Evolutionary conservation across 2,797 vertebrate genomes (phyloP).

Genomic region (Trichosurus vulpecula): DNA sequence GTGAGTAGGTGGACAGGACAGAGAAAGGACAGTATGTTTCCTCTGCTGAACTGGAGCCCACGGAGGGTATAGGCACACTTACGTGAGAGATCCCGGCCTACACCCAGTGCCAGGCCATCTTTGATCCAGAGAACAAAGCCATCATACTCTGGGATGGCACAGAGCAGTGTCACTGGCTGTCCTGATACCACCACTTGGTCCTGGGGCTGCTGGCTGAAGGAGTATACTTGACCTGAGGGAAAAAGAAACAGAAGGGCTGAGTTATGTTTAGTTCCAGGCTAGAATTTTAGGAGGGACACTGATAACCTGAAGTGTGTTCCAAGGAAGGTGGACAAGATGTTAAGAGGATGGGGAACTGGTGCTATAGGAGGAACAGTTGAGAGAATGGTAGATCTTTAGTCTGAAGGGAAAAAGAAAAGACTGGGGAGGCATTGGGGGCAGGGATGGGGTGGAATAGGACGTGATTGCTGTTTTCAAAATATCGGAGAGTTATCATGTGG

Average conservation of each 20-base stretch:
- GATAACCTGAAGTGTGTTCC: neutral
- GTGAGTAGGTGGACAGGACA: neutral
- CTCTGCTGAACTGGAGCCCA: neutral
- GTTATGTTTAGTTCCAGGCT: neutral
- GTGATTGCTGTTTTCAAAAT: neutral
- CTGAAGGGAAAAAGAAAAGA: neutral
- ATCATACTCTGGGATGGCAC: constrained; percentile 94
- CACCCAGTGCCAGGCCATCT: constrained; percentile 95
- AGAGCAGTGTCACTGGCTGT: constrained; percentile 94
- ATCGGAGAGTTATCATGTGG: neutral
- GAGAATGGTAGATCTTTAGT: neutral
- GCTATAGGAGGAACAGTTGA: neutral
- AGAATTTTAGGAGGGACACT: neutral
- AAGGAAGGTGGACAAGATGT: neutral
- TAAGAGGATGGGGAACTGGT: neutral
- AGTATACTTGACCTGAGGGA: constrained; percentile 88
- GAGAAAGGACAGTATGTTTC: neutral
- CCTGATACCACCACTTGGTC: constrained; percentile 97
- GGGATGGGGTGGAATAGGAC: neutral
- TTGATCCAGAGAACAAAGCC: constrained; percentile 98
- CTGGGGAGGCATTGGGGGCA: neutral
- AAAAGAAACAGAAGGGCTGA: constrained; percentile 38
- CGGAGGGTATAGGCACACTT: constrained; percentile 59
- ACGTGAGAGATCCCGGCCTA: constrained; percentile 97
- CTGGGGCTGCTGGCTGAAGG: constrained; percentile 98